phyloP scores from a whole-genome alignment of 1,140 invertebrate genomes.

The Sycophaga agraensis region DNA sequence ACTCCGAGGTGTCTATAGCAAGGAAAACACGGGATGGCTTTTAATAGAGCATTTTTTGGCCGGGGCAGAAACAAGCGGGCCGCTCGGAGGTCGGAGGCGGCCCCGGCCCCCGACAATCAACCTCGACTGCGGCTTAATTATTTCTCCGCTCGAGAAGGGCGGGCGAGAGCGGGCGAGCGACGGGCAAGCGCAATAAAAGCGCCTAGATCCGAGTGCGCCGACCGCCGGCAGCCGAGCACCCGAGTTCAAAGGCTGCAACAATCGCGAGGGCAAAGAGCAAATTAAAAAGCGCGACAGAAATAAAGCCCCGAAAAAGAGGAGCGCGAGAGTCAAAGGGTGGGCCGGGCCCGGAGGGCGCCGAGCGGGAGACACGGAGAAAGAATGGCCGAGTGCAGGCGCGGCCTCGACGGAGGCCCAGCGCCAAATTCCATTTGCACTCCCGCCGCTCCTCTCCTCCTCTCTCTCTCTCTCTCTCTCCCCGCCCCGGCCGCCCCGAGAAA shows the following conservation, averaged over 20 bases:
- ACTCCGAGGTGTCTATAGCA: no score
- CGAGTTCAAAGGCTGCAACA: conserved; percentile 22
- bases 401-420: conserved; percentile 37
- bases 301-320: conserved; percentile 1
- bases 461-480: no score
- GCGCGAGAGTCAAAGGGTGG: neutral
- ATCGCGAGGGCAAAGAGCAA: conserved; percentile 15
- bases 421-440: conserved; percentile 49
- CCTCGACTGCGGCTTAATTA: neutral
- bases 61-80: no score
- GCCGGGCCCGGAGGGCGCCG: no score
- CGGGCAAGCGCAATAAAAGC: neutral
- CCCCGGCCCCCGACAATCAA: neutral
- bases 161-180: no score
- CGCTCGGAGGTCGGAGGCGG: no score
- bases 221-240: neutral
- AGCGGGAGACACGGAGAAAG: no score
- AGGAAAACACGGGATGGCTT: no score
- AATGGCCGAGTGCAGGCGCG: no score
- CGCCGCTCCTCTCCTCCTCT: conserved; percentile 3
- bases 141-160: neutral
- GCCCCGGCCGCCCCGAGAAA: no score
- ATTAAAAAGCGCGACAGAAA: conserved; percentile 28
- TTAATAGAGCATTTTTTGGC: no score
- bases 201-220: neutral